Conservation (phyloP, 2,888 invertebrate species). For the Tuta absoluta region DNA sequence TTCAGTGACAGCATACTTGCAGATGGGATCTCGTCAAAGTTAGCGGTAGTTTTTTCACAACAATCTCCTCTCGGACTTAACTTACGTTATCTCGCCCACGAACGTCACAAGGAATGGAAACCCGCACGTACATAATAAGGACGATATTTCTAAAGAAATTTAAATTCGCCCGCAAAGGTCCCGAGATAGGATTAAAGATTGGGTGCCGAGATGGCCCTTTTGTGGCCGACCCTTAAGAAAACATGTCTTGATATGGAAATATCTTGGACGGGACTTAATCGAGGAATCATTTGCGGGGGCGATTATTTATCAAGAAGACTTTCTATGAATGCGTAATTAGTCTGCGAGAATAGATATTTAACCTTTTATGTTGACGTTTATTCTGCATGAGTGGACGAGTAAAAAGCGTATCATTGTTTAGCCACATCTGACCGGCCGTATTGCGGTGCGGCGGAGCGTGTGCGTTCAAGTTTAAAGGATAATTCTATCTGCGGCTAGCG, state of each 20-base stretch:
- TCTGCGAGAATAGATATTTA: constrained; percentile 53
- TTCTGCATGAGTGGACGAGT: constrained; percentile 64
- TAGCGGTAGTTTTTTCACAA: constrained; percentile 80
- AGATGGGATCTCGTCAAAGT: constrained; percentile 77
- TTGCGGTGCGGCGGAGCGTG: constrained; percentile 68
- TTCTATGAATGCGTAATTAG: constrained; percentile 72
- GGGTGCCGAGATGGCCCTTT: constrained; percentile 80
- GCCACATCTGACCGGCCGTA: constrained; percentile 62
- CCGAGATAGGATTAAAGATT: constrained; percentile 82
- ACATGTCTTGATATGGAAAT: constrained; percentile 82
- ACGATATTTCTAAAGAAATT: constrained; percentile 82
- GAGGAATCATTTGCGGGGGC: constrained; percentile 76
- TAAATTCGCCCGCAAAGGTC: constrained; percentile 82
- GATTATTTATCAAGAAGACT: constrained; percentile 73
- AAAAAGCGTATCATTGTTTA: constrained; percentile 63
- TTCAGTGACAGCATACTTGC: constrained; percentile 45
- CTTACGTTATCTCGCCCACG: constrained; percentile 80
- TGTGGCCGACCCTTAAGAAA: constrained; percentile 81
- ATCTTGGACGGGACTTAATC: constrained; percentile 74
- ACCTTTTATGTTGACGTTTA: constrained; percentile 65
- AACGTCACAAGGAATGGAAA: constrained; percentile 78
- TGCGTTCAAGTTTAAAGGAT: constrained; percentile 66
- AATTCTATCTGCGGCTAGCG: constrained; percentile 51
- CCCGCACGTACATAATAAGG: constrained; percentile 81
- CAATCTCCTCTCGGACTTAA: constrained; percentile 81